Evolutionary conservation across 2,113 vertebrate species (phyloP).

Genomic region (Clarias macrocephalus): DNA sequence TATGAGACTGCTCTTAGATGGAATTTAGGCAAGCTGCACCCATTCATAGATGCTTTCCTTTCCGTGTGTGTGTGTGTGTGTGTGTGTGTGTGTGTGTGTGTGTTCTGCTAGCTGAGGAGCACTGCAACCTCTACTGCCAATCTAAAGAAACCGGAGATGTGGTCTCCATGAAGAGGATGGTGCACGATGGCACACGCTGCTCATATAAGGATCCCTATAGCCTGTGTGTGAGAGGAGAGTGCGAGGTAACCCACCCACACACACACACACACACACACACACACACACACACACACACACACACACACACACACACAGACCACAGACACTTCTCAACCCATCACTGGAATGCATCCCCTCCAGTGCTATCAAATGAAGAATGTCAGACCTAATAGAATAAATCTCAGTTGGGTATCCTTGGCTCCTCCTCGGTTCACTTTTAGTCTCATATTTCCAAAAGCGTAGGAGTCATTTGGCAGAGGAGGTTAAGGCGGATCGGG

Average conservation of each 20-base stretch:
- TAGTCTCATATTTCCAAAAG: background rate
- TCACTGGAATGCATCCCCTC: constrained; percentile 35
- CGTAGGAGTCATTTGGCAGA: background rate
- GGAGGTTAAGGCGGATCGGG: background rate
- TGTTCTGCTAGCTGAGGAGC: constrained; percentile 79
- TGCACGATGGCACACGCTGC: constrained; percentile 91
- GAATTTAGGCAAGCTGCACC: constrained; percentile 29
- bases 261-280: background rate
- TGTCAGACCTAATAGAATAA: constrained; percentile 34
- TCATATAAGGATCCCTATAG: constrained; percentile 90
- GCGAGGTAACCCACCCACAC: constrained; percentile 75
- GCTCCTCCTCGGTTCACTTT: constrained; percentile 18
- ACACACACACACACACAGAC: constrained; percentile 15
- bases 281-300: constrained; percentile 1
- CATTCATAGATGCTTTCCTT: background rate
- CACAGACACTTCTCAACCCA: constrained; percentile 19
- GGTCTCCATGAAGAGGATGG: constrained; percentile 90
- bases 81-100: background rate
- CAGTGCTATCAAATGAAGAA: constrained; percentile 45
- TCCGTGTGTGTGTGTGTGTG: background rate
- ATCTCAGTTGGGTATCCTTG: constrained; percentile 11
- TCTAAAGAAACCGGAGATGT: constrained; percentile 83
- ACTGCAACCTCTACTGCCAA: constrained; percentile 88
- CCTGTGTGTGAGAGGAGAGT: constrained; percentile 91
- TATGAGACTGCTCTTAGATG: constrained; percentile 20